Evolutionary conservation across 2,113 vertebrate species (phyloP).

Genomic region (Falcunculus frontatus): DNA sequence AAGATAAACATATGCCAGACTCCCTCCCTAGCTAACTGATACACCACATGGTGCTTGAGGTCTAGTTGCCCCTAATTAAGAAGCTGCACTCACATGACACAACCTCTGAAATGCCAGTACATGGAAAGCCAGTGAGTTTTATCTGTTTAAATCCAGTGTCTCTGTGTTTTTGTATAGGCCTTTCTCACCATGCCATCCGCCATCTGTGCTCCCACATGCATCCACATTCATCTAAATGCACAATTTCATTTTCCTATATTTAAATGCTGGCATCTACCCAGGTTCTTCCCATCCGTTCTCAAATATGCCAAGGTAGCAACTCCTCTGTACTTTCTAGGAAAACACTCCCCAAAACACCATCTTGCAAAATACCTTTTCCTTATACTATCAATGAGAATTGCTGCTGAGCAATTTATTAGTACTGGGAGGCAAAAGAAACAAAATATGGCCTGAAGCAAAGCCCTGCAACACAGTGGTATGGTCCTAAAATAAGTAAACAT

Average conservation of each 20-base stretch:
- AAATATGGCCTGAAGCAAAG: background rate
- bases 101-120: background rate
- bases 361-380: background rate
- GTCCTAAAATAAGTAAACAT: background rate
- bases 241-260: background rate
- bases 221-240: accelerated
- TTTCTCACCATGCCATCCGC: background rate
- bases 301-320: background rate
- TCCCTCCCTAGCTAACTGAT: background rate
- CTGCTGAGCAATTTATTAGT: background rate
- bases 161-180: background rate
- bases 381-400: background rate
- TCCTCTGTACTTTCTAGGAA: background rate
- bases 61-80: background rate
- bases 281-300: background rate
- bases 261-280: background rate
- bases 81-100: background rate
- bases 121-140: background rate
- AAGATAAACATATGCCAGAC: background rate
- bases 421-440: background rate
- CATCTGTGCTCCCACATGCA: background rate
- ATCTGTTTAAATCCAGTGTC: background rate
- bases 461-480: background rate
- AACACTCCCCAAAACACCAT: background rate
- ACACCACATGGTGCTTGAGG: background rate